Evolutionary conservation across 2,797 vertebrate genomes (phyloP).

Genomic region (Amniataba percoides): DNA sequence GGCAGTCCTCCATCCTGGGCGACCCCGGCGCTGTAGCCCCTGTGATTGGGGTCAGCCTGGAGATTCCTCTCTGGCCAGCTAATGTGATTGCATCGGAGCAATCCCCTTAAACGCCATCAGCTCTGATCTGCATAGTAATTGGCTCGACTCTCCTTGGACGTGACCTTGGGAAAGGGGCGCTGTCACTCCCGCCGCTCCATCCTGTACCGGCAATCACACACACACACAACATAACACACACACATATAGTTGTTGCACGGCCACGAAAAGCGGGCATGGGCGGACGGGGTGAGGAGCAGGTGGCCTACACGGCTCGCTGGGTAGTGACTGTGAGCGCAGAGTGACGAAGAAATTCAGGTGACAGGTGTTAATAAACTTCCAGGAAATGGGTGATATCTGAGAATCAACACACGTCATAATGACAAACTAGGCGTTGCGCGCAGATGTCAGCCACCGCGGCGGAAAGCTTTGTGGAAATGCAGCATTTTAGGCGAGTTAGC

Average conservation of each 20-base stretch:
- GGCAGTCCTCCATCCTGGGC: slow-evolving; percentile 71
- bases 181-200: slow-evolving; percentile 90
- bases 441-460: slow-evolving; percentile 34
- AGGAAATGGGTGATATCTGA: slow-evolving; percentile 48
- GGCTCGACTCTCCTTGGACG: slow-evolving; percentile 93
- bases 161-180: slow-evolving; percentile 94
- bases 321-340: slow-evolving; percentile 31
- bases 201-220: slow-evolving; percentile 86
- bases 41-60: slow-evolving; percentile 92
- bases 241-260: slow-evolving; percentile 12
- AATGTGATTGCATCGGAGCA: slow-evolving; percentile 98
- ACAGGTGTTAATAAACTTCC: slow-evolving; percentile 73
- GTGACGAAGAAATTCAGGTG: slow-evolving; percentile 49
- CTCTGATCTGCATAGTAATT: slow-evolving; percentile 99
- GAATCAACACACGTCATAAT: slow-evolving; percentile 49
- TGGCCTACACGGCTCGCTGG: slow-evolving; percentile 45
- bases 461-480: slow-evolving; percentile 26
- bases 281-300: slow-evolving; percentile 51
- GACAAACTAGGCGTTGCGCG: slow-evolving; percentile 31
- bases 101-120: slow-evolving; percentile 96
- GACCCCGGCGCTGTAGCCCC: slow-evolving; percentile 83
- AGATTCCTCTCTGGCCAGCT: slow-evolving; percentile 94
- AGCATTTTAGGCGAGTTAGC: slow-evolving; percentile 23
- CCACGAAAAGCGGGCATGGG: slow-evolving; percentile 33
- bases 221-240: slow-evolving; percentile 28